Percentiles rank a stretch among this genome's conserved stretches.
Evolutionary conservation across 2,888 invertebrate genomes (phyloP).

Genomic region (Ectobius pallidus): DNA sequence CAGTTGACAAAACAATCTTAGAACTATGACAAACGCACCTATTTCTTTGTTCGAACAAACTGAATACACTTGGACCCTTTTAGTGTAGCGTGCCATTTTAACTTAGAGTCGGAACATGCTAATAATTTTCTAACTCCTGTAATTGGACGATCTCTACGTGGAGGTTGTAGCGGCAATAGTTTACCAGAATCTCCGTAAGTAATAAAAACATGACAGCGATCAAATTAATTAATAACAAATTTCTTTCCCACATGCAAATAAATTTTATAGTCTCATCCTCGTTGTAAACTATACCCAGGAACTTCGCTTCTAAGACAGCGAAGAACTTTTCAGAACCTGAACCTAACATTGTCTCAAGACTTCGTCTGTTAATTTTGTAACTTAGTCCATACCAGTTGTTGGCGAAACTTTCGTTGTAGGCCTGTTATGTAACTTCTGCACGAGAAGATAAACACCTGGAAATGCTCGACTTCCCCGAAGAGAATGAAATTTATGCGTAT

Average conservation of each 20-base stretch:
- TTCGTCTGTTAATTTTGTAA: too few species aligned
- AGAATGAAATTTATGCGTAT: too few species aligned
- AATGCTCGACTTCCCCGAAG: too few species aligned
- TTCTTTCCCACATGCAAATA: neutral
- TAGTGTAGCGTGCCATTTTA: neutral
- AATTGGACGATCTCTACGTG: neutral
- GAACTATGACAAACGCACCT: too few species aligned
- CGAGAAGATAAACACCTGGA: too few species aligned
- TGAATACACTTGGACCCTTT: neutral
- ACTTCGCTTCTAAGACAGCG: too few species aligned
- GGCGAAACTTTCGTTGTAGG: too few species aligned
- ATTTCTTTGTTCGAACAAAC: too few species aligned
- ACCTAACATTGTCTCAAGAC: neutral
- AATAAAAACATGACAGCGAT: neutral
- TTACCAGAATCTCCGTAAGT: neutral
- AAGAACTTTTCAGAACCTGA: too few species aligned
- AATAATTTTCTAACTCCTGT: conserved; percentile 1
- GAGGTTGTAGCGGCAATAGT: neutral
- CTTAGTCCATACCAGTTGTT: too few species aligned
- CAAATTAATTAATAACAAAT: conserved; percentile 4
- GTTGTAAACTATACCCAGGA: neutral
- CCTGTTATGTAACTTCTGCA: too few species aligned
- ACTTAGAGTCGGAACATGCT: neutral
- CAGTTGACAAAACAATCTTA: too few species aligned
- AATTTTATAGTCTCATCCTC: conserved; percentile 1